Percentiles rank a stretch among this genome's conserved stretches.
These are phyloP conservation scores for Sycophila sp. DNA, from an alignment of 1,140 invertebrate genomes.

Conservation along the genomic window DNA sequence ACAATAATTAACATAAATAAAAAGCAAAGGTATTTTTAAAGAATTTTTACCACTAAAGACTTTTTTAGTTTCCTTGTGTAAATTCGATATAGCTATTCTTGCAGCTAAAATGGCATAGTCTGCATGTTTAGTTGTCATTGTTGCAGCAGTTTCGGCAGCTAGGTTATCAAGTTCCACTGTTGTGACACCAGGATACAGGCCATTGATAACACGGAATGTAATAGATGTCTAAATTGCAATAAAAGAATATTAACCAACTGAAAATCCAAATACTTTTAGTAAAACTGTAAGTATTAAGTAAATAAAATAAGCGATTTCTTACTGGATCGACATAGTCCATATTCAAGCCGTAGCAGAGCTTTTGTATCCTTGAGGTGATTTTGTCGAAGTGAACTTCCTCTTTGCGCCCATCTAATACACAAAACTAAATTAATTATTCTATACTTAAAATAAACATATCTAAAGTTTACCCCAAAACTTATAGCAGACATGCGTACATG, in stretches of 20 bases:
- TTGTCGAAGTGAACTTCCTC: conserved; percentile 98
- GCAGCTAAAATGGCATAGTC: conserved; percentile 97
- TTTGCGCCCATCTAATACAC: conserved; percentile 79
- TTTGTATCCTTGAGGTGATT: conserved; percentile 95
- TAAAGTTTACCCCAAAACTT: neutral
- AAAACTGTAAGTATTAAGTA: too few species aligned
- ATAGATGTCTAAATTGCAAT: conserved; percentile 81
- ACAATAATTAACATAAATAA: neutral
- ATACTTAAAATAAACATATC: neutral
- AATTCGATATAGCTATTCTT: conserved; percentile 94
- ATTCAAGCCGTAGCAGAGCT: conserved; percentile 95
- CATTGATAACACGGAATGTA: conserved; percentile 90
- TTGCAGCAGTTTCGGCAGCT: conserved; percentile 97
- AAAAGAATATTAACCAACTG: too few species aligned
- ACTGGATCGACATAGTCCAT: conserved; percentile 97
- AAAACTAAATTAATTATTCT: neutral
- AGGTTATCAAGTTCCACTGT: conserved; percentile 97
- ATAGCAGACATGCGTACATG: neutral
- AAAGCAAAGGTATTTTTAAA: neutral
- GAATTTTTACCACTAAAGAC: conserved; percentile 80
- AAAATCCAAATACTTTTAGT: too few species aligned
- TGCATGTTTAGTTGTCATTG: conserved; percentile 95
- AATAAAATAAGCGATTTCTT: too few species aligned
- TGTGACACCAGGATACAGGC: conserved; percentile 94
- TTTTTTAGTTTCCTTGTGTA: conserved; percentile 97